Percentiles rank a stretch among this genome's conserved stretches.
Evolutionary conservation across 1,140 invertebrate species (phyloP).

Genomic region (Polypedilum vanderplanki): DNA sequence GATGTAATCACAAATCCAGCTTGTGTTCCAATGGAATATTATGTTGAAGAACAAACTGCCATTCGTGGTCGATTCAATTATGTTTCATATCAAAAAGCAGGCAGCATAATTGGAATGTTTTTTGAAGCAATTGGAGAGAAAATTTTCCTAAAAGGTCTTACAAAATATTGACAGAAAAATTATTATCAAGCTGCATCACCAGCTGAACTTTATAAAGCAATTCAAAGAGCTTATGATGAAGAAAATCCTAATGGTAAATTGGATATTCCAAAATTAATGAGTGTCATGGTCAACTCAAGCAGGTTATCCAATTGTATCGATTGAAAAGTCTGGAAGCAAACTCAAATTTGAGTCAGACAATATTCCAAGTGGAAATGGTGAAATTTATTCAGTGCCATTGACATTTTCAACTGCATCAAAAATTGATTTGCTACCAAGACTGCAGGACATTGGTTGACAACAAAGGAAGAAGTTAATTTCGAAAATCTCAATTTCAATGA

Average conservation of each 20-base stretch:
- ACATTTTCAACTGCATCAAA: not conserved
- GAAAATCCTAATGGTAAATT: not conserved
- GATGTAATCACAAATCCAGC: not conserved
- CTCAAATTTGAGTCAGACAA: not conserved
- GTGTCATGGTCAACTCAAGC: conserved; percentile 78
- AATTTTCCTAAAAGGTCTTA: not conserved
- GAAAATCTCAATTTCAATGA: not conserved
- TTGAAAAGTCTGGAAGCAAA: not conserved
- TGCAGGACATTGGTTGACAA: not conserved
- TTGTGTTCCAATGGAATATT: not conserved
- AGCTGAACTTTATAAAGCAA: not conserved
- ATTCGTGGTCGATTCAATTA: conserved; percentile 4
- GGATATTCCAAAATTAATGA: conserved; percentile 56
- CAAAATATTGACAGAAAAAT: not conserved
- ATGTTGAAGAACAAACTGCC: not conserved
- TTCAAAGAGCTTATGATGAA: not conserved
- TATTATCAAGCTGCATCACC: not conserved
- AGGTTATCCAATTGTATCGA: conserved; percentile 56
- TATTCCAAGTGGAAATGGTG: not conserved
- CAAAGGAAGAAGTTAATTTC: not conserved
- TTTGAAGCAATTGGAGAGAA: not conserved
- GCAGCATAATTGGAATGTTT: not conserved
- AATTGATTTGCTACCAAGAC: not conserved
- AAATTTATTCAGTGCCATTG: not conserved
- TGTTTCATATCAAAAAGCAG: not conserved